A percentile compares a stretch with the other conserved stretches of the same genome.
Evolutionary conservation across 2,797 vertebrate genomes (phyloP).

Genomic region (Babyrousa celebensis): DNA sequence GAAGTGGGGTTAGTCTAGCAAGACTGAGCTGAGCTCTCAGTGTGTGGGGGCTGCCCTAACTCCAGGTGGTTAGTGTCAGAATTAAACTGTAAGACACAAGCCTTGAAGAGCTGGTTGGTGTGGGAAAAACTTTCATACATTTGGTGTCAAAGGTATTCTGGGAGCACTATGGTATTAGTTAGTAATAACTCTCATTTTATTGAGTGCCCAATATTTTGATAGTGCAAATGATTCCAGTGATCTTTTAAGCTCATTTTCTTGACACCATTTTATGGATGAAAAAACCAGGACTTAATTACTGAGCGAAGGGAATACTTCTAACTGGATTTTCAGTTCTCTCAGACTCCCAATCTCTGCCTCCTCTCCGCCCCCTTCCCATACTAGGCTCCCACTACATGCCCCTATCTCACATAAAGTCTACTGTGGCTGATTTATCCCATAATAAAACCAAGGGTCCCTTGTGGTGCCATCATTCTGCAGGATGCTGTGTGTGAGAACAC

Average conservation of each 20-base stretch:
- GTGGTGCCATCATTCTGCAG: not conserved
- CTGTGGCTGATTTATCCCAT: not conserved
- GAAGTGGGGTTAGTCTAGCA: not conserved
- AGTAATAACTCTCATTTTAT: not conserved
- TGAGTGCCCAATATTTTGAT: not conserved
- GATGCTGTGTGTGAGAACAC: not conserved
- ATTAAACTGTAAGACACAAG: not conserved
- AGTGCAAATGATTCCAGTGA: not conserved
- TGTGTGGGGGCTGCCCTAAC: not conserved
- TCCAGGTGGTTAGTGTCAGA: not conserved
- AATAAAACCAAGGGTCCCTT: not conserved
- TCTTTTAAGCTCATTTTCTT: not conserved
- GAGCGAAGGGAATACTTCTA: not conserved
- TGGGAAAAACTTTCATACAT: not conserved
- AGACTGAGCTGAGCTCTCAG: not conserved
- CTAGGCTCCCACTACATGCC: not conserved
- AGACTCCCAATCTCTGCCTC: not conserved
- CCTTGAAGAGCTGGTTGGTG: not conserved
- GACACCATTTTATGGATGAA: slow-evolving; percentile 10
- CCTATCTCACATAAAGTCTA: not conserved
- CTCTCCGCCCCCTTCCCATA: not conserved
- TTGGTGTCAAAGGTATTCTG: not conserved
- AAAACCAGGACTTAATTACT: slow-evolving; percentile 50
- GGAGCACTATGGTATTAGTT: not conserved
- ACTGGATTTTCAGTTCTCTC: not conserved